Base-by-base conservation (phyloP, 2,888 invertebrate genomes). In the Conomelus anceps region DNA sequence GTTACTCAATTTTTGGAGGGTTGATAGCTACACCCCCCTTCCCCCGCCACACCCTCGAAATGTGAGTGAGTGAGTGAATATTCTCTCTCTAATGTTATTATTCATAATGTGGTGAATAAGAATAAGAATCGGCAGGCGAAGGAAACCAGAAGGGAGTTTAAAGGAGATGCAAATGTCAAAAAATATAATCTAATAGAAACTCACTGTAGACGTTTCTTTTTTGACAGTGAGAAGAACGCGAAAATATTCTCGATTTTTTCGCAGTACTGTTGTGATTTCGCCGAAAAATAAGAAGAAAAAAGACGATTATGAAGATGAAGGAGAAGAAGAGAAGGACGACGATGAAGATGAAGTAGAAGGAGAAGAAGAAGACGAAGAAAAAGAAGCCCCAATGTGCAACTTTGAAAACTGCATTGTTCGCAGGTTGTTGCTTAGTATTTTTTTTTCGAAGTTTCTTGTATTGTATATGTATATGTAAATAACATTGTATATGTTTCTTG, bases 1-100 rank as follows among this genome's bases (percentile, higher is more conserved):
- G 90, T 90, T 90, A 91, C 22, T 34, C 88, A 17, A 34, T 34
- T 63, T 34, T 26, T 29, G 11, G 88, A 34, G 88, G 63, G 23
- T 22, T 41, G 1, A 3, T n/a, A n/a, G n/a, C n/a, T n/a, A n/a
- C n/a, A n/a, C n/a, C n/a, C n/a, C n/a, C n/a, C n/a, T n/a, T n/a
- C n/a, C n/a, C n/a, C n/a, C n/a, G n/a, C n/a, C 34, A n/a, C 22
- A 26, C 20, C 22, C 34, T 29, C 88, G 22, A 22, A n/a, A 17
- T 23, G 88, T 29, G 63, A 63, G 22, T 24, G 23, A 3, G 85
- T 20, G 85, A 85, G 23, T 85, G n/a, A n/a, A n/a, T n/a, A n/a
- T n/a, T n/a, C 17, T 34, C 34, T 11, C 34, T 13, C 1, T 34
- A 34, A 34, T 34, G 34, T 34, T 34, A 34, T 34, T 34, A 34